phyloP scores from a whole-genome alignment of 1,140 invertebrate species.

The Ericerus pela region DNA sequence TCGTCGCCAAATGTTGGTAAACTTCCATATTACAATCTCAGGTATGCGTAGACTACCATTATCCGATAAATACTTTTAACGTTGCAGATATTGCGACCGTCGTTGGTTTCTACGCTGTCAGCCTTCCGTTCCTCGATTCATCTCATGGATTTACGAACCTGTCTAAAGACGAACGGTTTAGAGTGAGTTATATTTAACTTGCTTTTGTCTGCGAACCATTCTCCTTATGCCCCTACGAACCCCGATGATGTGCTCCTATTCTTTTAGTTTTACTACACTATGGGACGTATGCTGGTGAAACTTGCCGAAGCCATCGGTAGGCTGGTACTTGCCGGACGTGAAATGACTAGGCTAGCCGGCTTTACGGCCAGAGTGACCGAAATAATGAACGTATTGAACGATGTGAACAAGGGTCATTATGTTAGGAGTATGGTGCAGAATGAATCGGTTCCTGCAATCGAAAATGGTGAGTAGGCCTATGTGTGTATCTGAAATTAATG shows the following conservation, averaged over 20 bases:
- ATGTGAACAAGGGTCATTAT: conserved; percentile 75
- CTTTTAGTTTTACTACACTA: conserved; percentile 78
- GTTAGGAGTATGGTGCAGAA: conserved; percentile 70
- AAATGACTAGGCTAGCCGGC: conserved; percentile 83
- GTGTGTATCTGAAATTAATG: too few species aligned
- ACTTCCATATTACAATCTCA: conserved; percentile 2
- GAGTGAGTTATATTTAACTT: conserved; percentile 36
- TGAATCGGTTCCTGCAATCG: not conserved
- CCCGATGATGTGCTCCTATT: not conserved
- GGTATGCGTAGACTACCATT: conserved; percentile 1
- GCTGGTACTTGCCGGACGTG: conserved; percentile 80
- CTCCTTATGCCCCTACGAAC: too few species aligned
- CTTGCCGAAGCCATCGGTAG: conserved; percentile 92
- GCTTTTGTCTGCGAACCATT: too few species aligned
- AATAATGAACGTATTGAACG: conserved; percentile 68
- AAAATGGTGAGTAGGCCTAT: conserved; percentile 7
- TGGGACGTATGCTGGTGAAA: conserved; percentile 91
- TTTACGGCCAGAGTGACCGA: conserved; percentile 86
- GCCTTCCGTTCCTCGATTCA: conserved; percentile 74
- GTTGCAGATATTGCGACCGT: conserved; percentile 77
- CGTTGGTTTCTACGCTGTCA: conserved; percentile 89
- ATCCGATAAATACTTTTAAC: conserved; percentile 17
- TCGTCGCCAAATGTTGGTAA: conserved; percentile 85
- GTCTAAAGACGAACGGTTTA: conserved; percentile 49
- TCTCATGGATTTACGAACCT: conserved; percentile 45